A percentile compares a stretch with the other conserved stretches of the same genome.
These are phyloP conservation scores for Sylvilagus bachmani DNA, from an alignment of 2,113 vertebrate genomes.

Conservation along the genomic window DNA sequence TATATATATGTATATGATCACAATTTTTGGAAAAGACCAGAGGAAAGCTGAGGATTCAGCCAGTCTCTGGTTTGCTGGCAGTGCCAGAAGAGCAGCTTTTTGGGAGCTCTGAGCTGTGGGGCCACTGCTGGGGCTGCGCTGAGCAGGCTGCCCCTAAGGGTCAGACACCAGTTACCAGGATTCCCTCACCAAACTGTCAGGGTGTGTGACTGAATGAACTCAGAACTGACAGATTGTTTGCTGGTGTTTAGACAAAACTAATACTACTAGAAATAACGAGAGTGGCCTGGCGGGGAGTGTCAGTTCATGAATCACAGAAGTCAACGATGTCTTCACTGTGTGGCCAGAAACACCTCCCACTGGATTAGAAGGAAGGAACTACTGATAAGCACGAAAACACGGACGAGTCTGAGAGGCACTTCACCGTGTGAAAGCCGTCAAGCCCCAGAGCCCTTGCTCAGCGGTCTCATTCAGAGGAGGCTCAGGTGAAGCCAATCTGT, in stretches of 20 bases:
- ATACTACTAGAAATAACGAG: constrained; percentile 3
- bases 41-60: neutral
- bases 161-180: neutral
- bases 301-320: neutral
- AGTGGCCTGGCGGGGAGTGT: neutral
- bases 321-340: neutral
- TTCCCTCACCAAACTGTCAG: neutral
- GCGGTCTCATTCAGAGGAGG: fast-evolving
- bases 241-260: constrained; percentile 32
- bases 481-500: neutral
- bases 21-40: neutral
- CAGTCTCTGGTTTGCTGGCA: neutral
- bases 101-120: neutral
- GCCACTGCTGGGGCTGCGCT: fast-evolving
- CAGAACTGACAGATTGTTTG: neutral
- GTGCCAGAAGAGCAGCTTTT: neutral
- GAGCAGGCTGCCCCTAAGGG: too few relatives aligned
- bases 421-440: neutral
- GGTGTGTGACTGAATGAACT: constrained; percentile 62
- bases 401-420: neutral
- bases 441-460: neutral
- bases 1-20: neutral
- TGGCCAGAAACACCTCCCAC: neutral
- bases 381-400: neutral
- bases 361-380: neutral